phyloP scores from a whole-genome alignment of 2,797 vertebrate genomes.

The Sebastes trivittatus region DNA sequence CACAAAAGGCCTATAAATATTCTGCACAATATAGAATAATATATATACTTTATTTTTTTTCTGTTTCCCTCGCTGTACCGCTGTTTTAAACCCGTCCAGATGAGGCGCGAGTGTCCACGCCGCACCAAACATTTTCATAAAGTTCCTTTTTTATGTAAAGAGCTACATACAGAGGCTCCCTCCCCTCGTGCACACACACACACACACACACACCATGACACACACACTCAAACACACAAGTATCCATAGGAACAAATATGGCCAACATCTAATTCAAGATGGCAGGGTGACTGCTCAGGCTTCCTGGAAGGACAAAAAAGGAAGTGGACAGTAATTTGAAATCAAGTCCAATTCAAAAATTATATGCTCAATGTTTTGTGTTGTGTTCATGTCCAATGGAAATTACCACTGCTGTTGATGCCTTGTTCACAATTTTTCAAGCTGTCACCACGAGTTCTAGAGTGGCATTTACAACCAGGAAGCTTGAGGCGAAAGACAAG shows the following conservation, averaged over 20 bases:
- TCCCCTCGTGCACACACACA: background rate
- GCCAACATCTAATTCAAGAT: constrained; percentile 73
- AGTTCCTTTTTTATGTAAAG: constrained; percentile 63
- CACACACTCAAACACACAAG: constrained; percentile 34
- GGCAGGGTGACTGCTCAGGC: constrained; percentile 56
- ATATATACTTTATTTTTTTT: constrained; percentile 64
- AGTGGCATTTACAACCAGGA: constrained; percentile 54
- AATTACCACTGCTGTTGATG: constrained; percentile 8
- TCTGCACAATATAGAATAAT: constrained; percentile 84
- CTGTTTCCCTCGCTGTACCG: constrained; percentile 46
- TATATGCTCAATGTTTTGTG: constrained; percentile 6
- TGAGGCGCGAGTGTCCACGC: constrained; percentile 52
- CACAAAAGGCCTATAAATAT: constrained; percentile 86
- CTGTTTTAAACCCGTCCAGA: constrained; percentile 45
- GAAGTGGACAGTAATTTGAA: constrained; percentile 7
- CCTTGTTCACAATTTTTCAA: constrained; percentile 21
- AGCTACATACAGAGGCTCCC: constrained; percentile 74
- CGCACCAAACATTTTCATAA: constrained; percentile 55
- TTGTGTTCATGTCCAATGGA: background rate
- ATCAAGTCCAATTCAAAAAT: constrained; percentile 7
- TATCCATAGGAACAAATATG: constrained; percentile 78
- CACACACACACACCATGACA: background rate
- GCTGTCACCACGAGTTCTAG: background rate
- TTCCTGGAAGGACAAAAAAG: constrained; percentile 52
- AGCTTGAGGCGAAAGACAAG: constrained; percentile 55